Conservation (phyloP, 2,888 invertebrate genomes). For the Dioctria rufipes region DNA sequence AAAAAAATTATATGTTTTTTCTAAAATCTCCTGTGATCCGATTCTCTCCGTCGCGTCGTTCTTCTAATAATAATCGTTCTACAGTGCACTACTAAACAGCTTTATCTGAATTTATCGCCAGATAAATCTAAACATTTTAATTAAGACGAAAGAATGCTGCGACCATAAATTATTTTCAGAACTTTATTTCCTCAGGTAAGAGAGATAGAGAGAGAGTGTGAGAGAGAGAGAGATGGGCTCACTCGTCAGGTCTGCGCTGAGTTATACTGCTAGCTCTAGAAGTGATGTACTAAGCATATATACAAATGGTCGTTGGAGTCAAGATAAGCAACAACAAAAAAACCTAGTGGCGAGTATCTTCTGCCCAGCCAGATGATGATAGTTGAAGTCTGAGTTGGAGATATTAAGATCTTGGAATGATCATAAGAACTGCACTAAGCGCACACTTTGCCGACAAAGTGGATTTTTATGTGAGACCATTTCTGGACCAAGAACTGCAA, state of each 20-base stretch:
- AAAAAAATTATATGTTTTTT: constrained; percentile 2
- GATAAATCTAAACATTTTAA: constrained; percentile 47
- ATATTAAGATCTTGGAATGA: constrained; percentile 6
- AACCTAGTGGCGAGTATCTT: not conserved
- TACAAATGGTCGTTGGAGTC: not conserved
- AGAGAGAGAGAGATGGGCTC: not conserved
- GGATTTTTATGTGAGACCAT: not conserved
- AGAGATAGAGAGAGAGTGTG: too few relatives aligned
- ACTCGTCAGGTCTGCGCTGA: constrained; percentile 4
- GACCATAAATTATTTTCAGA: constrained; percentile 44
- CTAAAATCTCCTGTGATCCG: not conserved
- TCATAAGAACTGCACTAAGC: not conserved
- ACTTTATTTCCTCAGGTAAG: constrained; percentile 29
- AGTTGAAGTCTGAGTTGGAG: not conserved
- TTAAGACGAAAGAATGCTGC: constrained; percentile 44
- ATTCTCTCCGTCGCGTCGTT: not conserved
- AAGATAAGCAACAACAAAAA: not conserved
- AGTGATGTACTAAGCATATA: not conserved
- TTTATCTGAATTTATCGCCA: constrained; percentile 44
- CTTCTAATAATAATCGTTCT: not conserved
- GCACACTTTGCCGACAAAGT: constrained; percentile 2
- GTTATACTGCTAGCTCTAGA: not conserved
- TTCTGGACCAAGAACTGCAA: not conserved
- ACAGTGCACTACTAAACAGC: constrained; percentile 19
- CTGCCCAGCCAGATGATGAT: not conserved